phyloP scores from a whole-genome alignment of 2,888 invertebrate genomes.

The Sphecodes monilicornis region DNA sequence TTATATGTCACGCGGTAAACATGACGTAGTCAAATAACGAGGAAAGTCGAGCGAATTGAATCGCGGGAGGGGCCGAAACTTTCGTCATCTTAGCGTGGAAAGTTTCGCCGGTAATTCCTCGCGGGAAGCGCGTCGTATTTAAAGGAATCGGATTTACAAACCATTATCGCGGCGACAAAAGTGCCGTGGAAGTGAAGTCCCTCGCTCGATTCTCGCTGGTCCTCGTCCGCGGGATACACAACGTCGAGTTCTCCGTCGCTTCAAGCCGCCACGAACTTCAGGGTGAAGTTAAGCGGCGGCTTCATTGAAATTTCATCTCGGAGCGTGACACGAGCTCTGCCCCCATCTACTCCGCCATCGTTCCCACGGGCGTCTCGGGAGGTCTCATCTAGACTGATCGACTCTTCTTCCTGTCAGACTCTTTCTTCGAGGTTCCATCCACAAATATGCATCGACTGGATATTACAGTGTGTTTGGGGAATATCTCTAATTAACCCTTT shows the following conservation, averaged over 20 bases:
- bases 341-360: constrained; percentile 35
- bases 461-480: neutral
- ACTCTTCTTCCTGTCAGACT: constrained; percentile 39
- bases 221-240: constrained; percentile 19
- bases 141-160: constrained; percentile 55
- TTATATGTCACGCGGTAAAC: constrained; percentile 8
- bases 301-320: constrained; percentile 71
- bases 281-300: constrained; percentile 57
- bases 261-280: constrained; percentile 53
- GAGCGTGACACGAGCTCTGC: constrained; percentile 49
- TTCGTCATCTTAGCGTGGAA: constrained; percentile 40
- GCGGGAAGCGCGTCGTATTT: constrained; percentile 39
- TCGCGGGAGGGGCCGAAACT: constrained; percentile 41
- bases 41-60: constrained; percentile 35
- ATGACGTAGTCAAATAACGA: constrained; percentile 19
- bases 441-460: neutral
- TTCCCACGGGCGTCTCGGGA: constrained; percentile 37
- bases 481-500: neutral
- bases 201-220: constrained; percentile 43
- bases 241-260: constrained; percentile 21
- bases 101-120: constrained; percentile 31
- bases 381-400: constrained; percentile 55
- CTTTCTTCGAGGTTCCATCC: neutral
- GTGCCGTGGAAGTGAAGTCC: constrained; percentile 35
- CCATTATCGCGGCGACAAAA: constrained; percentile 50